These are phyloP conservation scores for Drosophila suboccidentalis DNA, from an alignment of 2,888 invertebrate genomes.

Conservation along the genomic window DNA sequence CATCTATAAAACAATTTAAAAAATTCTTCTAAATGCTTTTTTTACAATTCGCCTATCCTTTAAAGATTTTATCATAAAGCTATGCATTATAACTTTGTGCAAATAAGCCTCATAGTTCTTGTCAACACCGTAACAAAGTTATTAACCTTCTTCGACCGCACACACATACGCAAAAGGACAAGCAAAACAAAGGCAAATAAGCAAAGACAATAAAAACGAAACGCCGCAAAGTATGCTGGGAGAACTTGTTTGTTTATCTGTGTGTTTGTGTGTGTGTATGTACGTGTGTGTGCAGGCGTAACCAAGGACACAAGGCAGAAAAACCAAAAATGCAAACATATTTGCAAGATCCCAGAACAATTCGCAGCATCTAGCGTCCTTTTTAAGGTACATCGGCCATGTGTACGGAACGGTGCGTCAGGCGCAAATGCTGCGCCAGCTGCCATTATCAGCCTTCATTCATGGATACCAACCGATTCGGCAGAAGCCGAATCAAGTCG, in stretches of 20 bases:
- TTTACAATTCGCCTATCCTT: neutral
- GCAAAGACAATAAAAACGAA: slow-evolving; percentile 35
- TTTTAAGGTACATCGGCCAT: slow-evolving; percentile 40
- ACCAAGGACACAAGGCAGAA: slow-evolving; percentile 43
- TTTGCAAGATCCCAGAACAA: slow-evolving; percentile 57
- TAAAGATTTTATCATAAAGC: neutral
- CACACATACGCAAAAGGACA: slow-evolving; percentile 11
- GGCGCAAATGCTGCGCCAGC: slow-evolving; percentile 56
- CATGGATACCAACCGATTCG: slow-evolving; percentile 75
- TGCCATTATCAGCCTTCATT: slow-evolving; percentile 76
- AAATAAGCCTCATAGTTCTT: slow-evolving; percentile 10
- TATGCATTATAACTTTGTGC: neutral
- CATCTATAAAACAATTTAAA: slow-evolving; percentile 4
- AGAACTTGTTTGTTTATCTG: slow-evolving; percentile 12
- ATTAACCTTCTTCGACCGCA: slow-evolving; percentile 34
- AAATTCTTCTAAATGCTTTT: no score
- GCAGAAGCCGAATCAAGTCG: slow-evolving; percentile 10
- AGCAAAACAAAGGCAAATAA: slow-evolving; percentile 51
- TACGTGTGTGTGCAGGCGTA: slow-evolving; percentile 19
- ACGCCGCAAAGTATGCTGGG: slow-evolving; percentile 48
- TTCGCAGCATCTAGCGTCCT: slow-evolving; percentile 28
- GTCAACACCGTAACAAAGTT: slow-evolving; percentile 32
- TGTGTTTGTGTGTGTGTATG: slow-evolving; percentile 2
- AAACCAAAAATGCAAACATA: slow-evolving; percentile 68
- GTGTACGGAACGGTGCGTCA: slow-evolving; percentile 56